Evolutionary conservation across 2,113 vertebrate species (phyloP), one percentile per base, ranked within the genome.

Genomic region (Elaphurus davidianus): DNA sequence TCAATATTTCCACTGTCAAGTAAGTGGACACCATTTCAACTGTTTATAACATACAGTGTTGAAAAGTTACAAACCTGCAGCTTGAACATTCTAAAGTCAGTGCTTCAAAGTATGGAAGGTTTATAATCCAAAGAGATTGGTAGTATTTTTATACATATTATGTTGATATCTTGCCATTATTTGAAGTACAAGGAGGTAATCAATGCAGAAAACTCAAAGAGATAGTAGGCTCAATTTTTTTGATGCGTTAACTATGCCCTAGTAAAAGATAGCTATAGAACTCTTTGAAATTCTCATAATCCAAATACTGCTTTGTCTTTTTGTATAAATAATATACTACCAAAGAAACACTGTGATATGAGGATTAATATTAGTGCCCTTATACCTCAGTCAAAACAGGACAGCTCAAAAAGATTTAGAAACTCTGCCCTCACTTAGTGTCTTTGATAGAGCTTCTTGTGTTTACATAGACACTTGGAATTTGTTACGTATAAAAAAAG

Each of bases 11-110:
- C 25, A 87, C 21, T 90, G 33, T 88, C 40, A 25, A 33, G 74
- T 50, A 76, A 43, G 28, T 14, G 15, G 82, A 81, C 13, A 87
- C 45, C 4, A 84, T 87, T 90, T 89, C 40, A 95, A 93, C 50
- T 74, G 43, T 86, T 91, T 85, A 54, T 54, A 60, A 74, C 6
- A 84, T 54, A 55, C 8, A 15, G n/a, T 94, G 50, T 67, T 85
- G 64, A 97, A 97, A 96, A 91, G 74, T 79, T 90, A 74, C 13
- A 90, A 60, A 90, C 2, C 27, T 74, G n/a, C 0, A 82, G 14
- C 9, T 83, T 94, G 93, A 62, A 82, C 7, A 85, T 67, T 96
- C 94, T 93, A 92, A 97, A 94, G 59, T 64, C 19, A 78, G 5
- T 54, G 11, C 43, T 16, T 96, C 40, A 54, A 33, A 88, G 36